Base-by-base conservation (phyloP, 2,888 invertebrate species). In the Ormyrus thymus region DNA sequence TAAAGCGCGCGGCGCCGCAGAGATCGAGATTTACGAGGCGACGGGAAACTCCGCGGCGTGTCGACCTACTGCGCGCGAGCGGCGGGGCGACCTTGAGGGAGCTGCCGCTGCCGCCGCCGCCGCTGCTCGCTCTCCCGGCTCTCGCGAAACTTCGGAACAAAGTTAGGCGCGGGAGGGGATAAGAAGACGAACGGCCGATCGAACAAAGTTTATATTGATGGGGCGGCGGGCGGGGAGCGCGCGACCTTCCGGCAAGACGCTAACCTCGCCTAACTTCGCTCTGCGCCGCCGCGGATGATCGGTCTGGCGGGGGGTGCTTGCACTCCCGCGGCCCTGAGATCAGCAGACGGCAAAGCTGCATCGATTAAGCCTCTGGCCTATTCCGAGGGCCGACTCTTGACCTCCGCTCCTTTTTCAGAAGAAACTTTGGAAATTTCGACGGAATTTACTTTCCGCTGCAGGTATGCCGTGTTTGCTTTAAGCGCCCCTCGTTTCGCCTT, bases 81-180 rank as follows among this genome's bases (percentile, higher is more conserved):
- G 29, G 29, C 29, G 82, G 85, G 84, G 84, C 87, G 87, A 87
- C 86, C 87, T 86, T 86, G 84, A 86, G 82, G 76, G 76, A 29
- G 29, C 79, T 84, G 84, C 59, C 15, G 29, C 29, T 1, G 29
- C 29, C 1, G 29, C 29, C 3, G 29, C 29, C 29, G 29, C 29
- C 29, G 29, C 29, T 3, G 29, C 3, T 29, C 29, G 29, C 29
- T 29, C 3, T 29, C n/a, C n/a, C 3, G 29, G 29, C 29, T 4
- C 29, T 29, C 29, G 72, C 73, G 65, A 81, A 88, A 88, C 87
- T 89, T 89, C 83, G 84, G 87, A 89, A 89, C 89, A 89, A 89
- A 89, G 89, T 89, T 89, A 87, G 87, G 86, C 86, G 81, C 69
- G 51, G 58, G 58, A 55, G 53, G 66, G 64, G 58, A 29, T 62